Conservation (phyloP, 2,888 invertebrate species). For the Muscina levida region DNA sequence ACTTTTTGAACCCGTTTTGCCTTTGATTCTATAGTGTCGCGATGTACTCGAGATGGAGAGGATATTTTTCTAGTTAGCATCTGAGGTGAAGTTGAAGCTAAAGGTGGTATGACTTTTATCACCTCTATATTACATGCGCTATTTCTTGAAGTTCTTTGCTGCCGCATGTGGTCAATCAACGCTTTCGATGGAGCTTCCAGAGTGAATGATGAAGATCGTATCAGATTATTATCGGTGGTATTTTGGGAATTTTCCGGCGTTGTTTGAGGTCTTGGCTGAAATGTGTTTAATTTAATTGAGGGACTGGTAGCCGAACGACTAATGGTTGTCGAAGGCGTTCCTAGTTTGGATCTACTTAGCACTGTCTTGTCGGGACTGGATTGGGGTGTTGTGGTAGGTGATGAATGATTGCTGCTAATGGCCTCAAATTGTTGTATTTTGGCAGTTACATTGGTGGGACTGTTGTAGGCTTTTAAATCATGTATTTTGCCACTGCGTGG, state of each 20-base stretch:
- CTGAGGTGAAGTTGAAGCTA: conserved; percentile 2
- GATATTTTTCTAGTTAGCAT: conserved; percentile 27
- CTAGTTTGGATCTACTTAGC: background rate
- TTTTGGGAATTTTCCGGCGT: conserved; percentile 39
- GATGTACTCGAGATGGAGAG: conserved; percentile 67
- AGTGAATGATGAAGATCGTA: conserved; percentile 89
- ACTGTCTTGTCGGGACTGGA: conserved; percentile 28
- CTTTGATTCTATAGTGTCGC: conserved; percentile 77
- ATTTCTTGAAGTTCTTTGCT: conserved; percentile 50
- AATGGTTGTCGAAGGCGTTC: conserved; percentile 1
- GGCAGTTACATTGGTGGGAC: conserved; percentile 56
- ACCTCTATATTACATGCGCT: background rate
- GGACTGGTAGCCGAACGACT: conserved; percentile 75
- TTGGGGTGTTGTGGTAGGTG: conserved; percentile 42
- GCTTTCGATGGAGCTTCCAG: conserved; percentile 89
- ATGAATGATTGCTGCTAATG: conserved; percentile 40
- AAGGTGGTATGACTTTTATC: background rate
- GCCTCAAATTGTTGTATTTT: conserved; percentile 61
- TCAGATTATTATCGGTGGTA: conserved; percentile 77
- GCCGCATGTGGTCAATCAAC: conserved; percentile 80
- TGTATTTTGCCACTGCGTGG: conserved; percentile 57
- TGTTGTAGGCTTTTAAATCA: conserved; percentile 52
- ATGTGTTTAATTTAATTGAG: conserved; percentile 66
- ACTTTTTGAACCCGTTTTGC: conserved; percentile 76
- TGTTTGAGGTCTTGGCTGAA: conserved; percentile 78